Evolutionary conservation across 1,140 invertebrate genomes (phyloP).

Genomic region (Ostrea edulis): DNA sequence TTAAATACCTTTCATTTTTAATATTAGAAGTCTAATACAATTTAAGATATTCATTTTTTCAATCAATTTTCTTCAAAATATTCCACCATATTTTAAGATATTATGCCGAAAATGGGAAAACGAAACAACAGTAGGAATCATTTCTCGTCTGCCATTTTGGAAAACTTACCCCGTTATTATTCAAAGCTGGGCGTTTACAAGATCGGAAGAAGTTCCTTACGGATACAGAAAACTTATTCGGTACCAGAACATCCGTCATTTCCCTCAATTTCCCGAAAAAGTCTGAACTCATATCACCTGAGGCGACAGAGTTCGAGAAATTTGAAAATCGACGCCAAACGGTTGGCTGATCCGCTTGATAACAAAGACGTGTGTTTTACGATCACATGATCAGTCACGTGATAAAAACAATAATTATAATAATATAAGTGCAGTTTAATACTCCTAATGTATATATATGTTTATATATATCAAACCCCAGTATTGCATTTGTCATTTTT

Average conservation of each 20-base stretch:
- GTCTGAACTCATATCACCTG: constrained; percentile 16
- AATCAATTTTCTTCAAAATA: neutral
- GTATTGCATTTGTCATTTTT: too few species aligned
- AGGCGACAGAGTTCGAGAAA: constrained; percentile 8
- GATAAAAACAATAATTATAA: constrained; percentile 36
- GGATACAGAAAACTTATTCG: constrained; percentile 28
- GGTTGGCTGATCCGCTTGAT: constrained; percentile 9
- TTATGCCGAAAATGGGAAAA: neutral
- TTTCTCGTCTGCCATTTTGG: constrained; percentile 46
- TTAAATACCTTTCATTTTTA: neutral
- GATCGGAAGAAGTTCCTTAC: constrained; percentile 39
- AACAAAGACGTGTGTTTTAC: constrained; percentile 42
- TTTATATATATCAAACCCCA: too few species aligned
- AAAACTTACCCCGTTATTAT: constrained; percentile 40
- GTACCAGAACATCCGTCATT: constrained; percentile 47
- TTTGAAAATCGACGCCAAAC: constrained; percentile 38
- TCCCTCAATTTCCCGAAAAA: constrained; percentile 19
- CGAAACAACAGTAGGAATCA: neutral
- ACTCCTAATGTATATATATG: neutral
- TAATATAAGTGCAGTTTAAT: neutral
- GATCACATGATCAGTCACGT: constrained; percentile 59
- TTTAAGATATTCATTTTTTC: neutral
- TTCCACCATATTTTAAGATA: neutral
- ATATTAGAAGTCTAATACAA: neutral
- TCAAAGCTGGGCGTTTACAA: constrained; percentile 35